phyloP scores from a whole-genome alignment of 2,797 vertebrate genomes.

The Catharus ustulatus region DNA sequence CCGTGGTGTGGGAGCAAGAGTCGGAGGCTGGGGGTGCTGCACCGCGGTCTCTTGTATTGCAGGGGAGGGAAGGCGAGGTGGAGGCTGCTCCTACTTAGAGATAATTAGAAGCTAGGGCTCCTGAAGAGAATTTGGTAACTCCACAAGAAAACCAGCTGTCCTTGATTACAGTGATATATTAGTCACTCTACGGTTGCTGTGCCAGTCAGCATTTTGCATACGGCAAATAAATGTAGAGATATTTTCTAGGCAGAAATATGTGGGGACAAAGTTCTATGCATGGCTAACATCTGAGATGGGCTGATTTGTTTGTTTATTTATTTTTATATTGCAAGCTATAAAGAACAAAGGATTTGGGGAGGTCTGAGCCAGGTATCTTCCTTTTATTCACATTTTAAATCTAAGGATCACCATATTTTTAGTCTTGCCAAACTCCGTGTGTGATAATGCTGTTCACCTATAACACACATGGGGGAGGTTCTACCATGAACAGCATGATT shows the following conservation, averaged over 20 bases:
- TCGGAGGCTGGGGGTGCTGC: slow-evolving; percentile 7
- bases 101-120: slow-evolving; percentile 58
- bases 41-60: not conserved
- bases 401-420: not conserved
- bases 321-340: not conserved
- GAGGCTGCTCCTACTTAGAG: slow-evolving; percentile 53
- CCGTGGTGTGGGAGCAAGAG: not conserved
- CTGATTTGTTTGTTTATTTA: not conserved
- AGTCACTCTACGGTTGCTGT: not conserved
- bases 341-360: slow-evolving; percentile 4
- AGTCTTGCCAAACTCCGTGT: not conserved
- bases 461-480: not conserved
- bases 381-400: not conserved
- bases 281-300: not conserved
- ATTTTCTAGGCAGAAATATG: slow-evolving; percentile 30
- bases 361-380: not conserved
- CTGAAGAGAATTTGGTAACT: slow-evolving; percentile 61
- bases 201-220: slow-evolving; percentile 21
- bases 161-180: slow-evolving; percentile 53
- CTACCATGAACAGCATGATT: not conserved
- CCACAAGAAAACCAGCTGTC: slow-evolving; percentile 58
- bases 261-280: not conserved
- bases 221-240: not conserved
- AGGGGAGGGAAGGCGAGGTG: slow-evolving; percentile 40
- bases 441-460: not conserved